These are phyloP conservation scores for Eulacestoma nigropectus DNA, from an alignment of 2,113 vertebrate species.

Conservation along the genomic window DNA sequence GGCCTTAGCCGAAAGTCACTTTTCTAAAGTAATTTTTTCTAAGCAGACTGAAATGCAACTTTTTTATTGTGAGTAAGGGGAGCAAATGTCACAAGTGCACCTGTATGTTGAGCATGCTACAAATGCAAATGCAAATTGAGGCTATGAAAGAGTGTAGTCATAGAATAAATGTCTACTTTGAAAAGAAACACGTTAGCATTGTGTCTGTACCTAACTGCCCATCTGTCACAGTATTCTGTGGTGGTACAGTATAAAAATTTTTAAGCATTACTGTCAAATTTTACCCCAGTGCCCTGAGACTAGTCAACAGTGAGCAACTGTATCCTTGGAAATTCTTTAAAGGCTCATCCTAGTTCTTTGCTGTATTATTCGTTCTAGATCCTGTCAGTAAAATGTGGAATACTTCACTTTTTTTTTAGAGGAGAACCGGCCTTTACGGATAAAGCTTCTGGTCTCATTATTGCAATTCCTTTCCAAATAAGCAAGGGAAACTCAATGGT, in stretches of 20 bases:
- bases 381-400: background rate
- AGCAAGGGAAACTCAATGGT: background rate
- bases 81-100: background rate
- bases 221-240: background rate
- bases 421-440: background rate
- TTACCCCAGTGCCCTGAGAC: background rate
- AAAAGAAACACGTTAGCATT: background rate
- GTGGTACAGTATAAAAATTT: background rate
- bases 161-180: background rate
- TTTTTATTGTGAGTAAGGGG: background rate
- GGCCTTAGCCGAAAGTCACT: background rate
- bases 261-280: background rate
- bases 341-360: background rate
- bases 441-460: background rate
- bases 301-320: background rate
- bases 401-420: background rate
- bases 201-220: background rate
- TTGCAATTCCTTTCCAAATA: background rate
- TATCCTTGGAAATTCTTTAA: background rate
- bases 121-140: background rate
- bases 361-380: background rate
- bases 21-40: background rate
- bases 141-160: background rate
- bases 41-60: background rate
- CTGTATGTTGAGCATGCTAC: background rate